A percentile compares a stretch with the other conserved stretches of the same genome.
Conservation (phyloP, 2,797 vertebrate genomes). For the Cuculus canorus region DNA sequence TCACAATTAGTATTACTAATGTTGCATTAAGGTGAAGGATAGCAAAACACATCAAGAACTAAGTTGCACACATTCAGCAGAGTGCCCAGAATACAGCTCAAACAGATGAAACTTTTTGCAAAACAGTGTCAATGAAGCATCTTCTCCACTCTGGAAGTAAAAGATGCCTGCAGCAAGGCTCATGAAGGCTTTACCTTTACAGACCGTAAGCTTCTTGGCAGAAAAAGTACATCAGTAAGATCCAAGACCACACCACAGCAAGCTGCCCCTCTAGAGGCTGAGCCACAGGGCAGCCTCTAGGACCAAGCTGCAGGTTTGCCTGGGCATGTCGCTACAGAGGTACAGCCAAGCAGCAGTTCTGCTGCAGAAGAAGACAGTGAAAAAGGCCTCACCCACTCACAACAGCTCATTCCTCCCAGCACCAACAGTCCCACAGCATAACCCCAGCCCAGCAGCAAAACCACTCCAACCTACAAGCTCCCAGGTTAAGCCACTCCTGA, state of each 20-base stretch:
- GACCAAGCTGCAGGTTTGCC: neutral
- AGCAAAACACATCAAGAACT: neutral
- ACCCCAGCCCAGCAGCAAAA: fast-evolving
- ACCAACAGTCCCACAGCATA: neutral
- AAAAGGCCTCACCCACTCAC: neutral
- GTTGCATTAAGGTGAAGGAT: neutral
- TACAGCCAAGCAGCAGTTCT: neutral
- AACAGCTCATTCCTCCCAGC: neutral
- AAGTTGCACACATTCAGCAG: neutral
- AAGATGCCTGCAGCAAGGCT: neutral
- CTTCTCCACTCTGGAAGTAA: neutral
- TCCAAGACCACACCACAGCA: neutral
- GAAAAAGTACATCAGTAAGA: neutral
- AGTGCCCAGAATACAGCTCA: neutral
- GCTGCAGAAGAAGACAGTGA: fast-evolving
- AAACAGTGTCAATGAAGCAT: neutral
- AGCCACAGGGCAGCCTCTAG: neutral
- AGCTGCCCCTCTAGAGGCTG: neutral
- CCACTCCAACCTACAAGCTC: neutral
- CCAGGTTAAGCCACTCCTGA: fast-evolving
- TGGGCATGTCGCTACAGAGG: neutral
- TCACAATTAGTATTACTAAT: neutral
- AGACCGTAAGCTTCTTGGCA: neutral
- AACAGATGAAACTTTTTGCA: neutral
- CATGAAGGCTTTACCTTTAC: neutral